A percentile compares a stretch with the other conserved stretches of the same genome.
Conservation (phyloP, 2,888 invertebrate genomes). For the Conus canariensis region DNA sequence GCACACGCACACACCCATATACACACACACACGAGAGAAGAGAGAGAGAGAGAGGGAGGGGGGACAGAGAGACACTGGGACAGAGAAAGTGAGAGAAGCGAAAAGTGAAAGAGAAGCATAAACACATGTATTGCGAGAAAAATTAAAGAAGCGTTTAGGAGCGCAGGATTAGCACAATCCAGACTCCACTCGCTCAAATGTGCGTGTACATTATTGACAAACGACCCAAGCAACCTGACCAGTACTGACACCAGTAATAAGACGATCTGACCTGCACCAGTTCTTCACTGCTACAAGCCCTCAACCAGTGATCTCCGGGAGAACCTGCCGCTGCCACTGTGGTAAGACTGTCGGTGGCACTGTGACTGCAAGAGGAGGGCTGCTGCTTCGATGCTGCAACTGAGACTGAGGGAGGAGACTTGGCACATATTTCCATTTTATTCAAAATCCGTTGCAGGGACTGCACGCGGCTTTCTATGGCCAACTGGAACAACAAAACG, state of each 20-base stretch:
- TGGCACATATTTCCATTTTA: neutral
- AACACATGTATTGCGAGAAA: too few relatives aligned
- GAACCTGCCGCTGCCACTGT: neutral
- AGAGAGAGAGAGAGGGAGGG: too few relatives aligned
- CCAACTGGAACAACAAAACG: neutral
- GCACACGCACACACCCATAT: neutral
- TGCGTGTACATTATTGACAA: too few relatives aligned
- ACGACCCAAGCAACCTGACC: too few relatives aligned
- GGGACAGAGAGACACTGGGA: too few relatives aligned
- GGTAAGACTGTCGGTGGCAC: neutral
- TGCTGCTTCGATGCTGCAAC: neutral
- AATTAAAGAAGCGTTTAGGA: too few relatives aligned
- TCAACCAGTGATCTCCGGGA: neutral
- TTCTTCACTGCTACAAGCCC: constrained; percentile 17
- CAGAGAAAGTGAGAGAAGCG: too few relatives aligned
- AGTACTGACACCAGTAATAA: too few relatives aligned
- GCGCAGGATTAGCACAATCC: too few relatives aligned
- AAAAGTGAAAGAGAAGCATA: too few relatives aligned
- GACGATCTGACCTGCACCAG: neutral
- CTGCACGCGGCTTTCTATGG: constrained; percentile 5
- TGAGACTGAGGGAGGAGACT: neutral
- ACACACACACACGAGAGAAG: neutral
- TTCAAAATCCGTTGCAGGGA: constrained; percentile 14
- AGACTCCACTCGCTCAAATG: too few relatives aligned
- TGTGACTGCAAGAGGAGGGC: neutral